Conservation (phyloP, 2,888 invertebrate species). For the Lithophane ornitopus region DNA sequence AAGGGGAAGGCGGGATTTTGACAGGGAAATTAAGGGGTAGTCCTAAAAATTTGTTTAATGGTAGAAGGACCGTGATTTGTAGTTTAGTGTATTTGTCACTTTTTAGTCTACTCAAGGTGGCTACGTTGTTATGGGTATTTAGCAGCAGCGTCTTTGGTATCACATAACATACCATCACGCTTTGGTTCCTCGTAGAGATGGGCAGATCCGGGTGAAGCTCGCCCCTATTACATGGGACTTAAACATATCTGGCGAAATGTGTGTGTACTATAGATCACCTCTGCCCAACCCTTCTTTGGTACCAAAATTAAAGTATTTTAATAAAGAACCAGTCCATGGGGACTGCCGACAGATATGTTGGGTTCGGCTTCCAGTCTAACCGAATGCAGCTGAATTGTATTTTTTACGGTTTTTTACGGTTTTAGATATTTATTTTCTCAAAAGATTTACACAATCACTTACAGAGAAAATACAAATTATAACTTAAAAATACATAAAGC, state of each 20-base stretch:
- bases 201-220: not conserved
- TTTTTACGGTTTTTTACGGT: no score
- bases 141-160: not conserved
- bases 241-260: no score
- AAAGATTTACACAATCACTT: no score
- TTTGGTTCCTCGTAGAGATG: not conserved
- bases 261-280: not conserved
- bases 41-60: conserved; percentile 18
- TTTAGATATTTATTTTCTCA: no score
- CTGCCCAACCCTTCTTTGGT: not conserved
- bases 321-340: no score
- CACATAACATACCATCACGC: not conserved
- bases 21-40: conserved; percentile 51
- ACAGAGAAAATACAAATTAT: no score
- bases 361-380: no score
- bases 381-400: no score
- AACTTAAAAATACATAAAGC: no score
- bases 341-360: no score
- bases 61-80: conserved; percentile 19
- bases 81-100: conserved; percentile 2
- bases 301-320: not conserved
- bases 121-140: not conserved
- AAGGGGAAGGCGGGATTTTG: conserved; percentile 44
- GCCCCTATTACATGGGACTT: not conserved
- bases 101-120: not conserved